Percentiles rank a stretch among this genome's conserved stretches.
Conservation (phyloP, 1,140 invertebrate genomes). For the Leptinotarsa lineolata region DNA sequence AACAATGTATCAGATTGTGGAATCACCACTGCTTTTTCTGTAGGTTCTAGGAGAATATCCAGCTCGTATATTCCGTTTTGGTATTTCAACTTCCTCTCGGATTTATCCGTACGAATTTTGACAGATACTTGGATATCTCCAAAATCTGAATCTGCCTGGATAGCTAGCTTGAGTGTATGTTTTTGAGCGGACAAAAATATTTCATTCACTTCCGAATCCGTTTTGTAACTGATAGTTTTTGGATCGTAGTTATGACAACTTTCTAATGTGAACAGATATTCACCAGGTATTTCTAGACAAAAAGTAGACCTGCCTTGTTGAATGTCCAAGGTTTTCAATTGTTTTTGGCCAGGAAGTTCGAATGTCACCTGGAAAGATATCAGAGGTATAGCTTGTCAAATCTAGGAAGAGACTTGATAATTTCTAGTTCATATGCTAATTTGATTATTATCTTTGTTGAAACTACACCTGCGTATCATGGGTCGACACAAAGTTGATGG, state of each 20-base stretch:
- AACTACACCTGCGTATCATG: conserved; percentile 68
- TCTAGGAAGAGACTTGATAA: too few relatives aligned
- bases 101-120: conserved; percentile 44
- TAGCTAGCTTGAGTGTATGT: conserved; percentile 49
- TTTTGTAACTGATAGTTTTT: conserved; percentile 58
- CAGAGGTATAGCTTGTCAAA: too few relatives aligned
- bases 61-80: conserved; percentile 43
- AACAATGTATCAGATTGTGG: conserved; percentile 70
- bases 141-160: conserved; percentile 48
- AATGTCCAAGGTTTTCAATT: conserved; percentile 2
- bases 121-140: conserved; percentile 52
- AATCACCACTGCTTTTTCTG: conserved; percentile 63
- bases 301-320: not conserved
- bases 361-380: conserved; percentile 39
- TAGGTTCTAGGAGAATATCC: conserved; percentile 53
- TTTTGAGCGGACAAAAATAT: conserved; percentile 53
- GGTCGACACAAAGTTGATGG: conserved; percentile 68
- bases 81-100: conserved; percentile 36
- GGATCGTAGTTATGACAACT: conserved; percentile 82
- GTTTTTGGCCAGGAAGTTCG: conserved; percentile 35
- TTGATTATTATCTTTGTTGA: too few relatives aligned
- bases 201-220: conserved; percentile 50
- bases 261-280: conserved; percentile 75
- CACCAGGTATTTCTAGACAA: conserved; percentile 71
- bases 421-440: too few relatives aligned